Evolutionary conservation across 2,113 vertebrate genomes (phyloP), one percentile per base, ranked within the genome.

Genomic region (Catharus bicknelli): DNA sequence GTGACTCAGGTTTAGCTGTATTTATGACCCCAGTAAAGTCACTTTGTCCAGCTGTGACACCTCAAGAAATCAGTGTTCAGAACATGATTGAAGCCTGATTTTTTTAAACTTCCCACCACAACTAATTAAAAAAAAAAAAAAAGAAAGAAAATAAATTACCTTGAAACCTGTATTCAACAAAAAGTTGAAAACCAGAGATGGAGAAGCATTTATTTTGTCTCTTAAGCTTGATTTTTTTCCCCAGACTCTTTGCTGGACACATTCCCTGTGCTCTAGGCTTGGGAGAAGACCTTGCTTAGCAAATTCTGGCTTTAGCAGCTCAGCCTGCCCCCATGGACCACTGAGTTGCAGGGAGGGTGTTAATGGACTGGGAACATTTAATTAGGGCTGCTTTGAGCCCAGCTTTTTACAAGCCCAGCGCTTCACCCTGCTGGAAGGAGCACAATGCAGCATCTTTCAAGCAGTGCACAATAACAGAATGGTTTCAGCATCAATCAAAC

Each of bases 401-500:
- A 47, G 55, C 29, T 2, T 81, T 95, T 95, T 94, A 76, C 95
- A 83, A 90, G 68, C 64, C 22, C 55, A 26, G 86, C 11, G 61
- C 50, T 55, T 92, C 61, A 94, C 94, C 90, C 45, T 77, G 78
- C 94, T 94, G 90, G 94, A 96, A 88, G 42, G 57, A 73, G 88
- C 85, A 83, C 86, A 87, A 25, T 18, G 57, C 80, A 86, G 42
- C 90, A 64, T 92, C 96, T 89, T 84, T 84, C 92, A 89, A 86
- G 62, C 85, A 16, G 11, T 53, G 80, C 78, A 47, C 83, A 75
- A 94, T 38, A 89, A 95, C 34, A 88, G 93, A 87, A 94, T 42
- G 72, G 79, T 54, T 80, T 47, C 89, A 91, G 92, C 95, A 73
- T 96, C 95, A 94, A 93, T 96, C 90, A 95, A 96, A 93, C 70